These are phyloP conservation scores for Myotis daubentonii DNA, from an alignment of 2,797 vertebrate genomes.

Conservation along the genomic window DNA sequence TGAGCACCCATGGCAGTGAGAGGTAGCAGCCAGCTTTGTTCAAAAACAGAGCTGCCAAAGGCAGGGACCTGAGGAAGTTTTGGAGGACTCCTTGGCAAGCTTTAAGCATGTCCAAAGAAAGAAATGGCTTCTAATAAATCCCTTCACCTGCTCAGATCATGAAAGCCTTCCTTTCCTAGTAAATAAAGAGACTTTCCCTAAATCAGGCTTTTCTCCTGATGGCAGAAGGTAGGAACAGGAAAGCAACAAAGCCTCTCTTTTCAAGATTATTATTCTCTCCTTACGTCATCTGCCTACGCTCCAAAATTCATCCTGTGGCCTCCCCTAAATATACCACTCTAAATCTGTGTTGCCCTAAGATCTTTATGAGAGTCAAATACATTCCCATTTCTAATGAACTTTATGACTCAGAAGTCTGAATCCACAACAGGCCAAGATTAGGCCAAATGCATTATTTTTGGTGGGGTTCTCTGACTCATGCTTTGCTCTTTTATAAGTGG, in stretches of 20 bases:
- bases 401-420: constrained; percentile 75
- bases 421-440: constrained; percentile 42
- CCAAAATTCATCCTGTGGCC: background rate
- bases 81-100: background rate
- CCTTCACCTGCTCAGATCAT: background rate
- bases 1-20: background rate
- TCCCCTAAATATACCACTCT: constrained; percentile 57
- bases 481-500: constrained; percentile 64
- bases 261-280: background rate
- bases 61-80: no score
- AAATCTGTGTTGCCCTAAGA: constrained; percentile 37
- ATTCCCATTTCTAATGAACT: constrained; percentile 45
- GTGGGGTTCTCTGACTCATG: constrained; percentile 70
- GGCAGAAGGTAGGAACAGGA: constrained; percentile 34
- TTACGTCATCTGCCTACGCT: background rate
- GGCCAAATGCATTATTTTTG: constrained; percentile 63
- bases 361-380: constrained; percentile 72
- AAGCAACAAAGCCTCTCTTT: background rate
- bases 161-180: background rate
- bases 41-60: background rate
- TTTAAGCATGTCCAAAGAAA: background rate
- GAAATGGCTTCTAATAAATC: background rate
- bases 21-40: background rate
- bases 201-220: constrained; percentile 3
- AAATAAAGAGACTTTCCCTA: background rate